Percentiles rank a stretch among this genome's conserved stretches.
Evolutionary conservation across 2,888 invertebrate genomes (phyloP).

Genomic region (Drosophila leonis): DNA sequence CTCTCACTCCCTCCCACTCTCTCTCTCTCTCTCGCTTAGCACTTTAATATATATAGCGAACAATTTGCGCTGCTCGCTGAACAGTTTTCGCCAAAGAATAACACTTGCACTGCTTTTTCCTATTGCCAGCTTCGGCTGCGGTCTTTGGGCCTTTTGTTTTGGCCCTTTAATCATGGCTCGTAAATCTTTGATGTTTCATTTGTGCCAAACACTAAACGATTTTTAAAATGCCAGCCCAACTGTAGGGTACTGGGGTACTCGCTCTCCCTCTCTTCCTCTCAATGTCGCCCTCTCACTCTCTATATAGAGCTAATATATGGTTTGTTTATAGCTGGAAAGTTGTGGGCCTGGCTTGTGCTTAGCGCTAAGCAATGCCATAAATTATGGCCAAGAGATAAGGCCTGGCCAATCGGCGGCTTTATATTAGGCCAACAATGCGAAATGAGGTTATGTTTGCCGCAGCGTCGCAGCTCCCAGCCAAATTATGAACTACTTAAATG

Average conservation of each 20-base stretch:
- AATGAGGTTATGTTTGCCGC: slow-evolving; percentile 43
- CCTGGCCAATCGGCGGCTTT: slow-evolving; percentile 53
- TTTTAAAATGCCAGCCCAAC: slow-evolving; percentile 63
- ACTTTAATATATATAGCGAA: slow-evolving; percentile 58
- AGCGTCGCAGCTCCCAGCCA: neutral
- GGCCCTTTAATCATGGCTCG: slow-evolving; percentile 76
- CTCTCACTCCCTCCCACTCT: neutral
- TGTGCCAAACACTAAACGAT: slow-evolving; percentile 79
- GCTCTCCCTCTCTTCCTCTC: neutral
- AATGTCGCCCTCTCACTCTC: neutral
- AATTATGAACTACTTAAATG: slow-evolving; percentile 10
- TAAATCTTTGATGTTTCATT: slow-evolving; percentile 82
- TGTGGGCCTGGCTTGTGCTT: slow-evolving; percentile 39
- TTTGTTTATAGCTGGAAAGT: slow-evolving; percentile 40
- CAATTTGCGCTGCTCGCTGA: slow-evolving; percentile 60
- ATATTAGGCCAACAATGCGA: slow-evolving; percentile 52
- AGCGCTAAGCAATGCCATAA: slow-evolving; percentile 64
- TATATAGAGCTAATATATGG: slow-evolving; percentile 35
- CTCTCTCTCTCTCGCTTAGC: slow-evolving; percentile 21
- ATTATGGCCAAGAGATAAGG: slow-evolving; percentile 62
- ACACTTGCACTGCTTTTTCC: slow-evolving; percentile 49
- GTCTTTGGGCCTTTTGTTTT: slow-evolving; percentile 46
- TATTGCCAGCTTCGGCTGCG: slow-evolving; percentile 9
- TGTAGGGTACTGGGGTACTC: neutral
- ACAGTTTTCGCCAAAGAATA: slow-evolving; percentile 55